A percentile compares a stretch with the other conserved stretches of the same genome.
phyloP scores from a whole-genome alignment of 64 coral and sea anemone genomes.

The Platygyra sinensis region DNA sequence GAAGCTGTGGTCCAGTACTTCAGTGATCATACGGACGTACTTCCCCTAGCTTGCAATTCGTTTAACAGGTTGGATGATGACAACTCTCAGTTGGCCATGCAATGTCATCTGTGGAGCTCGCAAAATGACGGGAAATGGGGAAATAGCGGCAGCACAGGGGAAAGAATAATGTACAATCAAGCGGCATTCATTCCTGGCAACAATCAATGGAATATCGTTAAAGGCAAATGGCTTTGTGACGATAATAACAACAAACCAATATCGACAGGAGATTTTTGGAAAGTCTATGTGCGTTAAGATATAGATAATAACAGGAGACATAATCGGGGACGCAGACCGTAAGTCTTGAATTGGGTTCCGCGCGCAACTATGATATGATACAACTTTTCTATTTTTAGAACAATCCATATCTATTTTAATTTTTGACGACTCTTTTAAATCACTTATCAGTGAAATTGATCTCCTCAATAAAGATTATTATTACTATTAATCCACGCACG shows the following conservation, averaged over 20 bases:
- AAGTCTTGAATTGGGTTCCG: too few relatives aligned
- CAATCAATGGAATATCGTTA: neutral
- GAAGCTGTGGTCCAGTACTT: conserved; percentile 6
- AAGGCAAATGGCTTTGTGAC: neutral
- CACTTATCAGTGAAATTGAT: too few relatives aligned
- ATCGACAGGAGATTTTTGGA: neutral
- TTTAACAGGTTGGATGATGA: neutral
- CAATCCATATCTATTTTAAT: too few relatives aligned
- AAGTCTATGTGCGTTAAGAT: neutral
- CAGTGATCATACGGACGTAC: neutral
- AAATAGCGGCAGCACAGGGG: neutral
- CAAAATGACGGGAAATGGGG: neutral
- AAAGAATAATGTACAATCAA: neutral
- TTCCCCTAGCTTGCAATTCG: neutral
- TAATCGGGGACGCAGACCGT: too few relatives aligned
- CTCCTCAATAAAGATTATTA: too few relatives aligned
- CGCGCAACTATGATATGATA: too few relatives aligned
- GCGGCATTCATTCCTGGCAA: neutral
- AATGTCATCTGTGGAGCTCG: neutral
- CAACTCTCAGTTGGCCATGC: neutral
- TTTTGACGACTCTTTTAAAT: too few relatives aligned
- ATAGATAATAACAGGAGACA: neutral
- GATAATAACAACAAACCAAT: neutral
- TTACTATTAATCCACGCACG: too few relatives aligned
- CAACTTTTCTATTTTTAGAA: too few relatives aligned